A percentile compares a stretch with the other conserved stretches of the same genome.
These are phyloP conservation scores for Machimus rusticus DNA, from an alignment of 2,888 invertebrate species.

Conservation along the genomic window DNA sequence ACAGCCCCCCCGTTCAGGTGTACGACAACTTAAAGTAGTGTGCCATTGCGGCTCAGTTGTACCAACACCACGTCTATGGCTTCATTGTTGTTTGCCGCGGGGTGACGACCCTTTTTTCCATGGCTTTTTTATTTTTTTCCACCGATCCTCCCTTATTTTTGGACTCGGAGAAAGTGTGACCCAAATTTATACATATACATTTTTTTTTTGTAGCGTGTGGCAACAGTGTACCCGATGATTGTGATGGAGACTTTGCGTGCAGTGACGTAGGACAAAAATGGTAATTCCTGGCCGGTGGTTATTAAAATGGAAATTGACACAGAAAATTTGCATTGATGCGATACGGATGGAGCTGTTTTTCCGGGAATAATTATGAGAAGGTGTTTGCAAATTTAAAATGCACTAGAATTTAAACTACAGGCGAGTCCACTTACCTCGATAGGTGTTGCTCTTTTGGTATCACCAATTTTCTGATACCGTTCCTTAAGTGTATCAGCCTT, in stretches of 20 bases:
- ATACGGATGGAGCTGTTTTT: neutral
- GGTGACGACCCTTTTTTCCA: neutral
- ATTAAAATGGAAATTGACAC: neutral
- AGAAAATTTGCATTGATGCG: neutral
- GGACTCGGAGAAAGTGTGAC: conserved; percentile 13
- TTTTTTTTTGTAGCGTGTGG: neutral
- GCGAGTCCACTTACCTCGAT: conserved; percentile 75
- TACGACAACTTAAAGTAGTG: neutral
- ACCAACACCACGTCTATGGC: neutral
- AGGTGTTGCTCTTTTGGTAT: conserved; percentile 98
- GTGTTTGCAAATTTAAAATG: neutral
- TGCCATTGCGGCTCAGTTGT: neutral
- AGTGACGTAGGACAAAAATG: neutral
- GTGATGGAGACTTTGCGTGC: neutral
- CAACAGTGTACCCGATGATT: neutral
- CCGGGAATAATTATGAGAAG: neutral
- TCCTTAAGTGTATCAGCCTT: conserved; percentile 99
- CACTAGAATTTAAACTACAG: neutral
- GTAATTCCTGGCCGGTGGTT: neutral
- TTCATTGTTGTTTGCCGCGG: neutral
- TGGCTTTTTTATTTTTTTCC: neutral
- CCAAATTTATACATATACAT: neutral
- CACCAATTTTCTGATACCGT: conserved; percentile 99
- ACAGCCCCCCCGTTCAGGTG: neutral
- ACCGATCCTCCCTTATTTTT: neutral